These are phyloP conservation scores for Branchellion lobata DNA, from an alignment of 2,888 invertebrate species.

Conservation along the genomic window DNA sequence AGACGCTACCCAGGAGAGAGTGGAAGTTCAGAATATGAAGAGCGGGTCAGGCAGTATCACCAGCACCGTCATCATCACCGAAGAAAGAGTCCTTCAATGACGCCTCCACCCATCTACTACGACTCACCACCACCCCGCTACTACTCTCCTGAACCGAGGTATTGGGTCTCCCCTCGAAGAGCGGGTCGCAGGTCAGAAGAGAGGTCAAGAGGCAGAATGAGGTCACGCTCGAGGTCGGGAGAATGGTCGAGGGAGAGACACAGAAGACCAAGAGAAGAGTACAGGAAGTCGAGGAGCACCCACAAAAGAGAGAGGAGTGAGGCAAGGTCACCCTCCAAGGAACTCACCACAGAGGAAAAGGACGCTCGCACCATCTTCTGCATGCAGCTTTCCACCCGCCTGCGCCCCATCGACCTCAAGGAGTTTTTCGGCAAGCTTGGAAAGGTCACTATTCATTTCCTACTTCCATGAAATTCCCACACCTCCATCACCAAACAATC, in stretches of 20 bases:
- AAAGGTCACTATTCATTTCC: conserved; percentile 69
- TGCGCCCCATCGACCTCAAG: conserved; percentile 88
- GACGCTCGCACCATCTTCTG: conserved; percentile 97
- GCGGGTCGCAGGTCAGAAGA: conserved; percentile 27
- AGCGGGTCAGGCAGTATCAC: neutral
- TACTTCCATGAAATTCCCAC: too few species aligned
- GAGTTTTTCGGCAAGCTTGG: conserved; percentile 99
- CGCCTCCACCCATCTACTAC: neutral
- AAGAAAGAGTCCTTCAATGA: neutral
- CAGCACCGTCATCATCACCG: neutral
- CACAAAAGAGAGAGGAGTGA: conserved; percentile 1
- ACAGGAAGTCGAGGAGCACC: neutral
- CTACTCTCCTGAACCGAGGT: neutral
- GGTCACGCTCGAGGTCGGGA: conserved; percentile 19
- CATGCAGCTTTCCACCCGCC: conserved; percentile 93
- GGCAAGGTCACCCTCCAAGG: conserved; percentile 48
- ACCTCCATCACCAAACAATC: too few species aligned
- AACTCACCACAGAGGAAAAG: conserved; percentile 87
- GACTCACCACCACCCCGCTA: neutral
- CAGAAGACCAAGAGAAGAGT: neutral
- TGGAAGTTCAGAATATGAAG: conserved; percentile 3
- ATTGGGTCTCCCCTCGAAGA: neutral
- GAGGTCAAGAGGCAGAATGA: conserved; percentile 31
- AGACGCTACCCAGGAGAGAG: neutral
- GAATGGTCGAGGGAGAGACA: conserved; percentile 29